phyloP scores from a whole-genome alignment of 2,888 invertebrate species.

The Meghimatium bilineatum region DNA sequence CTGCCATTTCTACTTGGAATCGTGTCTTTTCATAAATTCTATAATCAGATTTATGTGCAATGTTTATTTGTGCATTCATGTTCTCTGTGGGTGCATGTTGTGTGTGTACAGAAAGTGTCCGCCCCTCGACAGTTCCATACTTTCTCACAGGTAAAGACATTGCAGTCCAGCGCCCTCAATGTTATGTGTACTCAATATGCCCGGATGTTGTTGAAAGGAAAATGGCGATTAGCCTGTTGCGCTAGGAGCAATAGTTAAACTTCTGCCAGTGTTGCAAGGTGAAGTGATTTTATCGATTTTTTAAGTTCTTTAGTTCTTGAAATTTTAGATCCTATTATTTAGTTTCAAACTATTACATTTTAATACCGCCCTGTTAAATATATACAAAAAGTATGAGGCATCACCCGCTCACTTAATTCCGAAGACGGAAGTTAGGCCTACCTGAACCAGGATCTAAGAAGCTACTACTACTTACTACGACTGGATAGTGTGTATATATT shows the following conservation, averaged over 20 bases:
- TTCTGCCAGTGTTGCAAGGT: neutral
- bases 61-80: too few species aligned
- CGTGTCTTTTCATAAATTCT: too few species aligned
- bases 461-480: neutral
- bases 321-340: neutral
- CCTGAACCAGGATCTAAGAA: too few species aligned
- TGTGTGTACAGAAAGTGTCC: too few species aligned
- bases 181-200: neutral
- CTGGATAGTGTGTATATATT: neutral
- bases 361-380: neutral
- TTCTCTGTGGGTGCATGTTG: too few species aligned
- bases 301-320: neutral
- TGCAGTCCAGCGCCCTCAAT: neutral
- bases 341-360: neutral
- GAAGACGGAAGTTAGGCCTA: constrained; percentile 6
- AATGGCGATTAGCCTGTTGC: constrained; percentile 38
- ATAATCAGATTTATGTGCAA: too few species aligned
- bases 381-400: neutral
- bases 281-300: too few species aligned
- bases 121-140: too few species aligned
- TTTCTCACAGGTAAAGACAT: neutral
- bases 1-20: too few species aligned
- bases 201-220: constrained; percentile 29
- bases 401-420: neutral
- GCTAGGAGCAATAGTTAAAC: neutral